Conservation (phyloP, 2,797 vertebrate species). For the Champsocephalus gunnari region DNA sequence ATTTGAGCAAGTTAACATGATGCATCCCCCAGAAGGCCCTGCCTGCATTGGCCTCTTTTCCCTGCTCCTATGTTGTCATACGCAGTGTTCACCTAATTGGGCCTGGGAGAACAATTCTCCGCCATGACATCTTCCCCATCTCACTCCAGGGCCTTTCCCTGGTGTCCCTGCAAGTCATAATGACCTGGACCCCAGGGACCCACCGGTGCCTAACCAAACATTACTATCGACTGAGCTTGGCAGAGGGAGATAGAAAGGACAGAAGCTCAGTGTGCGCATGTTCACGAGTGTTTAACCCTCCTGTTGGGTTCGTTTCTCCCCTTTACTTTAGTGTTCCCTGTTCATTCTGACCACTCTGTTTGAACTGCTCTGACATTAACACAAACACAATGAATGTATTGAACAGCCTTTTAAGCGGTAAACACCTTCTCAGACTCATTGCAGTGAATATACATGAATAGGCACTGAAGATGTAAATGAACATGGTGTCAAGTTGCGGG, state of each 20-base stretch:
- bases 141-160: constrained; percentile 47
- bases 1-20: constrained; percentile 41
- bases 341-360: too few species aligned
- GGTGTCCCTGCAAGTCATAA: constrained; percentile 61
- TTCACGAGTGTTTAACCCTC: too few species aligned
- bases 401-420: too few species aligned
- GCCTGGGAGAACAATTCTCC: constrained; percentile 65
- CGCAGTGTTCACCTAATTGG: constrained; percentile 66
- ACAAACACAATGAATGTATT: too few species aligned
- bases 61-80: constrained; percentile 62
- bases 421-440: too few species aligned
- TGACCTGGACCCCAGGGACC: constrained; percentile 32
- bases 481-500: too few species aligned
- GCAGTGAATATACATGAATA: too few species aligned
- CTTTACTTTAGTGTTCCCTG: too few species aligned
- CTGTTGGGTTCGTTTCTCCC: too few species aligned
- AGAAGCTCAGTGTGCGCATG: neutral
- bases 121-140: constrained; percentile 60
- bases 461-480: too few species aligned
- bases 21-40: constrained; percentile 27
- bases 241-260: constrained; percentile 16
- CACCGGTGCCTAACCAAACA: constrained; percentile 46
- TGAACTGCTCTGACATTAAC: too few species aligned
- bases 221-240: constrained; percentile 30
- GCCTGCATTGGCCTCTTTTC: constrained; percentile 48